Percentiles rank a stretch among this genome's conserved stretches.
Conservation (phyloP, 2,888 invertebrate genomes). For the Clepsis dumicolana region DNA sequence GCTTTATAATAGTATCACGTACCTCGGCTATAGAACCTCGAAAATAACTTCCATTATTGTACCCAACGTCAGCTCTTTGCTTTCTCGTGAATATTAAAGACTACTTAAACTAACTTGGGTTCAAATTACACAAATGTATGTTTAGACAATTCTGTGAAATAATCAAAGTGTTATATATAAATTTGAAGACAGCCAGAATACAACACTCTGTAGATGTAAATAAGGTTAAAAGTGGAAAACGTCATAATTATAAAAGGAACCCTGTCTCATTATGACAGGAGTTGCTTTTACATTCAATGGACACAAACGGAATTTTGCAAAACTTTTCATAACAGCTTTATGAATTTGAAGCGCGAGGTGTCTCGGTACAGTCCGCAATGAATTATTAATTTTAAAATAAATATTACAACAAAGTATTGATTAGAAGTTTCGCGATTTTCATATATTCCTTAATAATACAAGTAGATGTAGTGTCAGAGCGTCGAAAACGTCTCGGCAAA, state of each 20-base stretch:
- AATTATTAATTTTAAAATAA: neutral
- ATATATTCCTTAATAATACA: too few relatives aligned
- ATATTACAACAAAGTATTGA: neutral
- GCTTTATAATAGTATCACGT: too few relatives aligned
- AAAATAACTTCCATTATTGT: neutral
- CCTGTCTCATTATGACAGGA: neutral
- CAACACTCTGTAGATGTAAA: neutral
- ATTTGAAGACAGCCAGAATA: neutral
- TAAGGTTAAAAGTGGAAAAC: neutral
- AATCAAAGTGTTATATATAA: neutral
- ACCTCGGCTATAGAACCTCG: too few relatives aligned
- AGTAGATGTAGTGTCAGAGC: too few relatives aligned
- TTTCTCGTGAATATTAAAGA: neutral
- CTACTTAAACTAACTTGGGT: neutral
- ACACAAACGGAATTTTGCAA: conserved; percentile 6
- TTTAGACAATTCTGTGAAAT: neutral
- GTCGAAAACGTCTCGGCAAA: too few relatives aligned
- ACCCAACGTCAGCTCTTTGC: neutral
- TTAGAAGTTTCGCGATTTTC: too few relatives aligned
- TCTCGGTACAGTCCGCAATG: neutral
- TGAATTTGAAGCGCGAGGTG: conserved; percentile 14
- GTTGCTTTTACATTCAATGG: neutral
- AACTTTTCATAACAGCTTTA: conserved; percentile 15
- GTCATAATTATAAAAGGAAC: neutral
- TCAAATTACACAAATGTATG: neutral